Evolutionary conservation across 2,888 invertebrate species (phyloP).

Genomic region (Stenodera caucasica): DNA sequence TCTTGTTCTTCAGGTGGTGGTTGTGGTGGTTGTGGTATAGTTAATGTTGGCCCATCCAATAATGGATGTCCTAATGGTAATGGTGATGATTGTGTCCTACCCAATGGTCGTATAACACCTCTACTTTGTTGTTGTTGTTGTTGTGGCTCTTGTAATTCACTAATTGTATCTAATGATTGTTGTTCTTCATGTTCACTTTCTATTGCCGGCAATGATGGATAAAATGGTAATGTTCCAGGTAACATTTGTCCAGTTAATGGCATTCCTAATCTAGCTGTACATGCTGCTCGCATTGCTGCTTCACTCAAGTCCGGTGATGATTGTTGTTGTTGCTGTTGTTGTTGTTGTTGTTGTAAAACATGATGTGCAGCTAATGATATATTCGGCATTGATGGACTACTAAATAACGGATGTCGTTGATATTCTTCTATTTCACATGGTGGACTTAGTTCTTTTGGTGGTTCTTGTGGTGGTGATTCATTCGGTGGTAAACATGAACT

Average conservation of each 20-base stretch:
- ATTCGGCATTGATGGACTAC: conserved; percentile 96
- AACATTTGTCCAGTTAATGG: conserved; percentile 64
- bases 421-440: conserved; percentile 69
- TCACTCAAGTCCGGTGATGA: conserved; percentile 65
- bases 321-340: not conserved
- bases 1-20: conserved; percentile 61
- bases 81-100: conserved; percentile 93
- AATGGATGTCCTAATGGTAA: conserved; percentile 87
- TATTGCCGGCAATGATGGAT: conserved; percentile 67
- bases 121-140: conserved; percentile 33
- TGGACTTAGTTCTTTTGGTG: conserved; percentile 61
- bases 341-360: conserved; percentile 38
- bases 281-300: conserved; percentile 76
- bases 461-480: conserved; percentile 63
- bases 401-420: conserved; percentile 72
- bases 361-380: conserved; percentile 75
- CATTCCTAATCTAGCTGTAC: conserved; percentile 68
- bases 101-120: conserved; percentile 69
- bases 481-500: conserved; percentile 63
- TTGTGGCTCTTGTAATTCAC: conserved; percentile 53
- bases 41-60: conserved; percentile 57
- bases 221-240: conserved; percentile 70
- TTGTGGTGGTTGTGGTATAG: conserved; percentile 44
- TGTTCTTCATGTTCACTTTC: conserved; percentile 61
- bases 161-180: conserved; percentile 56